Percentiles rank a stretch among this genome's conserved stretches.
phyloP scores from a whole-genome alignment of 2,888 invertebrate species.

The Chelonus formosanus region DNA sequence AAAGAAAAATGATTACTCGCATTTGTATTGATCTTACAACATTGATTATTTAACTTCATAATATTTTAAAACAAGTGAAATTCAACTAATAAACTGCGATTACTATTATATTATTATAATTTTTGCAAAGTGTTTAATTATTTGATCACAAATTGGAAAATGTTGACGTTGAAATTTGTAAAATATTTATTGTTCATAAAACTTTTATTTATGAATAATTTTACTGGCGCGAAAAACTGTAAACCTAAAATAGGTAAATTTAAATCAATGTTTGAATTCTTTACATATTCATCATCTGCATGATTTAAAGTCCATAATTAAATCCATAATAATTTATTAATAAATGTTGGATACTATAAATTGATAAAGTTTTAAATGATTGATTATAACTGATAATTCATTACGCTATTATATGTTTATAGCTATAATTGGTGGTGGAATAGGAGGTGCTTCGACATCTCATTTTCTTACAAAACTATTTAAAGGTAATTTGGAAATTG shows the following conservation, averaged over 20 bases:
- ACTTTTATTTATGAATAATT: constrained; percentile 26
- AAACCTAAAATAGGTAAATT: constrained; percentile 47
- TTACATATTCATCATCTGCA: neutral
- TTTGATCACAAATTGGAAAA: neutral
- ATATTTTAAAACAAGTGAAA: too few species aligned
- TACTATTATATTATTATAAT: too few species aligned
- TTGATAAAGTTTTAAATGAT: neutral
- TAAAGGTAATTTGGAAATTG: constrained; percentile 61
- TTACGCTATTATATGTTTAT: neutral
- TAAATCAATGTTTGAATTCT: neutral
- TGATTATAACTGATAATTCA: neutral
- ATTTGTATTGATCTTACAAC: too few species aligned
- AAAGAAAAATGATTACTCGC: too few species aligned
- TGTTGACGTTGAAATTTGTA: neutral
- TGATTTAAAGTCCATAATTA: too few species aligned
- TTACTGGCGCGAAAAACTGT: constrained; percentile 28
- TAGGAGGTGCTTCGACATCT: constrained; percentile 71
- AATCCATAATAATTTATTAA: too few species aligned
- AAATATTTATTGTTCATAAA: constrained; percentile 24
- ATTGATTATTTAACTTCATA: too few species aligned
- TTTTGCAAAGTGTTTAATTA: neutral
- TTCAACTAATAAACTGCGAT: too few species aligned
- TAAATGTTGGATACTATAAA: neutral
- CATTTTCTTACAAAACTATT: constrained; percentile 67
- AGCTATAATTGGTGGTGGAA: constrained; percentile 73